Base-by-base conservation (phyloP, 2,888 invertebrate species). In the Xanthia togata region DNA sequence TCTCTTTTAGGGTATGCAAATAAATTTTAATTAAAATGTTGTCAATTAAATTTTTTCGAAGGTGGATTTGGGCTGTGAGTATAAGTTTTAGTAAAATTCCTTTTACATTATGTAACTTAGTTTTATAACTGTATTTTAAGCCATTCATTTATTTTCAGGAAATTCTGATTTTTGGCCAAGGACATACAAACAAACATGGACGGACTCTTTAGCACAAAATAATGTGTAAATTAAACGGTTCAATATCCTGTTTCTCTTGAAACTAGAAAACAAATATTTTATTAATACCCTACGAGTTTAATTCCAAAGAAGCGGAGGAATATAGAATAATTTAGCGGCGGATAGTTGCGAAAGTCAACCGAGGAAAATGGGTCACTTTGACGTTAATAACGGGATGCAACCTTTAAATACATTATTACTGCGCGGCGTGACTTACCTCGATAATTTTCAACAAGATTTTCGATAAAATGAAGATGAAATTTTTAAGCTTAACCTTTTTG, bases 311-410 rank as follows among this genome's bases (percentile, higher is more conserved):
- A 26, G 35, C 59, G 5, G 31, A 73, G n/a, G 47, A 82, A 69
- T 68, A 68, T 35, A 44, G 3, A 59, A 78, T 73, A 59, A 81
- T 78, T 63, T 47, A 64, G 53, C 12, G 23, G 38, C 35, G 20
- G 41, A 63, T 55, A 79, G 35, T 75, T 67, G 23, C 53, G 20
- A 73, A 76, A 78, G 70, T 84, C 73, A 72, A 78, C 71, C 26
- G 53, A 62, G 67, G 68, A 72, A 84, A 84, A 79, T 84, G 23
- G 76, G 74, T 84, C 76, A 79, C 79, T 79, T 72, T 57, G 38
- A 65, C 62, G 74, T 73, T 84, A 76, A 79, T 72, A 72, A 57
- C 60, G 38, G 53, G 44, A 70, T 76, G 73, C 69, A 63, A 59
- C 41, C 72, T 79, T 73, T 74, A 82, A 83, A 76, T 67, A 76